Evolutionary conservation across 1,140 invertebrate genomes (phyloP).

Genomic region (Brachionus plicatilis): DNA sequence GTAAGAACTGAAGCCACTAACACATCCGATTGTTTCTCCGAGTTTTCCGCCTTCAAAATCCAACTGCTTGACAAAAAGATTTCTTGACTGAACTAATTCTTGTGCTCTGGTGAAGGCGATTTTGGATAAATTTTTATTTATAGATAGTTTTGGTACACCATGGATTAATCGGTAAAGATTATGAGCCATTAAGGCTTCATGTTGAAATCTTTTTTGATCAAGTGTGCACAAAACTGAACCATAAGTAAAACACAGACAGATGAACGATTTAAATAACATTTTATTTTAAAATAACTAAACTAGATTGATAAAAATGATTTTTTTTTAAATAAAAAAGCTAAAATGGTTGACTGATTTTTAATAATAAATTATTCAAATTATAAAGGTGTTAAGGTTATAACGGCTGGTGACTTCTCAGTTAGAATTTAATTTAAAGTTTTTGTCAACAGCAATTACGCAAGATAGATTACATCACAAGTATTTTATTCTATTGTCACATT

Average conservation of each 20-base stretch:
- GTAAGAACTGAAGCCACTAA: not conserved
- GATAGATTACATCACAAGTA: not conserved
- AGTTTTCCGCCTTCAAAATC: not conserved
- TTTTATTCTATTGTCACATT: not conserved
- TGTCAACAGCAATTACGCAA: not conserved
- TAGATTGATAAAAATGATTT: not conserved
- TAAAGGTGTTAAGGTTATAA: not conserved
- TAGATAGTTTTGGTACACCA: conserved; percentile 63
- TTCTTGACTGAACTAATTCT: conserved; percentile 63
- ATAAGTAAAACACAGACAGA: not conserved
- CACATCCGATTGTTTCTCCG: not conserved
- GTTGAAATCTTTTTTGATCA: not conserved
- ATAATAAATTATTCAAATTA: not conserved
- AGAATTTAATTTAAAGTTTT: not conserved
- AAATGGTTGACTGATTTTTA: not conserved
- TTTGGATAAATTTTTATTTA: conserved; percentile 63
- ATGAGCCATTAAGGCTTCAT: conserved; percentile 59
- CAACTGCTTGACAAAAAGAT: not conserved
- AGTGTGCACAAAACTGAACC: not conserved
- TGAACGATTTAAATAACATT: not conserved
- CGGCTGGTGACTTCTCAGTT: not conserved
- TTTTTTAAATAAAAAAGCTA: not conserved
- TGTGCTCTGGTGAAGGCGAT: conserved; percentile 74
- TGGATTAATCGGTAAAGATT: conserved; percentile 73
- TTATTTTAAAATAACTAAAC: not conserved